These are phyloP conservation scores for Caenorhabditis briggsae DNA, from an alignment of 1,140 invertebrate genomes.

Conservation along the genomic window DNA sequence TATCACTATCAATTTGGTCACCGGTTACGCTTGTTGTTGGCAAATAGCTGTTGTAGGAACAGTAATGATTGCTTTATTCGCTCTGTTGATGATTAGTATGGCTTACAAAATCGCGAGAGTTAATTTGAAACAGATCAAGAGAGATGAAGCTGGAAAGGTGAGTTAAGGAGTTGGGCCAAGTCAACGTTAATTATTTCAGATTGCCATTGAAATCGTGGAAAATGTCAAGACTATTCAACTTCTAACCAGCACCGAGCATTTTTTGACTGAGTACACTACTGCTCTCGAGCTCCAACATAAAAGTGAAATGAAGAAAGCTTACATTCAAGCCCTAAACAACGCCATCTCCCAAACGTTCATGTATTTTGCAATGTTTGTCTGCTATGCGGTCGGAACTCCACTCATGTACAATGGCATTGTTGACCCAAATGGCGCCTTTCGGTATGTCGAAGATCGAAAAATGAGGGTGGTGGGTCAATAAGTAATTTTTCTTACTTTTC, in stretches of 20 bases:
- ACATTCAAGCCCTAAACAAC: constrained; percentile 66
- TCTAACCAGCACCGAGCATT: constrained; percentile 62
- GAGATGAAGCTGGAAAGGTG: constrained; percentile 79
- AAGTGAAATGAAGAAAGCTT: constrained; percentile 59
- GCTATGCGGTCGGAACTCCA: constrained; percentile 66
- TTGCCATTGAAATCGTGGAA: constrained; percentile 68
- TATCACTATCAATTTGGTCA: constrained; percentile 74
- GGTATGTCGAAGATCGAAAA: constrained; percentile 53
- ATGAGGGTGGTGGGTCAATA: not conserved
- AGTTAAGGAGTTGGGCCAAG: not conserved
- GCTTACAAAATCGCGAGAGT: constrained; percentile 85
- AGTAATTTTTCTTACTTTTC: not conserved
- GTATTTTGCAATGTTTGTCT: constrained; percentile 66
- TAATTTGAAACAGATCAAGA: constrained; percentile 81
- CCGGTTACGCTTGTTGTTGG: constrained; percentile 78
- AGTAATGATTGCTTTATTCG: constrained; percentile 81
- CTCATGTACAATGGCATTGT: constrained; percentile 60
- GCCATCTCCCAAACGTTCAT: constrained; percentile 65
- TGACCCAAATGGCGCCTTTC: constrained; percentile 44
- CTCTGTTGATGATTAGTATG: constrained; percentile 86
- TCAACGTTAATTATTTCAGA: constrained; percentile 59
- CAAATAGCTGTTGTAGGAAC: constrained; percentile 70
- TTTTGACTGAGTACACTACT: constrained; percentile 59
- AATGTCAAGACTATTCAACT: constrained; percentile 69
- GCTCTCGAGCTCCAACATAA: constrained; percentile 40